These are phyloP conservation scores for Rambutsinella grinnellia DNA, from an alignment of 2,888 invertebrate genomes.

Conservation along the genomic window DNA sequence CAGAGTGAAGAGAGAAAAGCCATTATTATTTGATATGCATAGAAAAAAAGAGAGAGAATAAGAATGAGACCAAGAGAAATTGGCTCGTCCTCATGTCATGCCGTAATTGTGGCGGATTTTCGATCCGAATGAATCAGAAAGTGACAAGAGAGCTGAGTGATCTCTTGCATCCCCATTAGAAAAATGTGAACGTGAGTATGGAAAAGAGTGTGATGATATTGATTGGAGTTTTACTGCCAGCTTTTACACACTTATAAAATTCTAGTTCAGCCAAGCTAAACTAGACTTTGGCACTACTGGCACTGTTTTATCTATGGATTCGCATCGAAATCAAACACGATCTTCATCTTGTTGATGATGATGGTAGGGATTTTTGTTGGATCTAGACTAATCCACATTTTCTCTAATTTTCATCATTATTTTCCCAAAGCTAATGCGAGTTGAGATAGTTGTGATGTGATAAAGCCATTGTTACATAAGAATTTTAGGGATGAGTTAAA, in stretches of 20 bases:
- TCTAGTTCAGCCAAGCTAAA: slow-evolving; percentile 1
- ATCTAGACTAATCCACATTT: no score
- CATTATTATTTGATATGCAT: no score
- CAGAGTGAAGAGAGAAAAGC: no score
- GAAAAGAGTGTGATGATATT: slow-evolving; percentile 19
- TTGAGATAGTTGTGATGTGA: no score
- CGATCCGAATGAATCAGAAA: slow-evolving; percentile 47
- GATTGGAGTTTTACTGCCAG: slow-evolving; percentile 4
- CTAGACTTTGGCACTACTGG: slow-evolving; percentile 54
- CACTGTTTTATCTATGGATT: slow-evolving; percentile 36
- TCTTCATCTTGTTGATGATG: no score
- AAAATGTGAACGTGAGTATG: background rate
- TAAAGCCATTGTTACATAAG: no score
- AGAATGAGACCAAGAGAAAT: slow-evolving; percentile 52
- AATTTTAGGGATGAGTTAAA: no score
- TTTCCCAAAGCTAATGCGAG: no score
- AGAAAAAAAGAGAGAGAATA: no score
- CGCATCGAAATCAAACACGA: no score
- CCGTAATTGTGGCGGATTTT: slow-evolving; percentile 10
- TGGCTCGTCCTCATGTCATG: slow-evolving; percentile 38
- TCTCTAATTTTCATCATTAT: no score
- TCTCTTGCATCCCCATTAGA: slow-evolving; percentile 5
- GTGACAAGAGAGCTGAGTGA: slow-evolving; percentile 38
- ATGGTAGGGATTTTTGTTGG: no score
- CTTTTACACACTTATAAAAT: background rate